Evolutionary conservation across 2,888 invertebrate genomes (phyloP).

Genomic region (Drosophila quinaria): DNA sequence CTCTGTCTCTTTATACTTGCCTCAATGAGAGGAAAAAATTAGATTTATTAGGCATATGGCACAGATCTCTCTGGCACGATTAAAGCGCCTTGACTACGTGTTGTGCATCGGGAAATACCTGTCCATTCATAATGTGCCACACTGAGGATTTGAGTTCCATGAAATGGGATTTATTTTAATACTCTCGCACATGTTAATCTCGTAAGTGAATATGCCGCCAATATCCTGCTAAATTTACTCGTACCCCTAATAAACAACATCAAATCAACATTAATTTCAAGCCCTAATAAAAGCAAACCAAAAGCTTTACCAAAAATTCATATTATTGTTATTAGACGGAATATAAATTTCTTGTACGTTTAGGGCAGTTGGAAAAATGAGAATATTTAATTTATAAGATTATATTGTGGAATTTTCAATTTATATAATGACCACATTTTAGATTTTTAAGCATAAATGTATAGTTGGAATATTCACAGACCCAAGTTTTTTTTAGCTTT

Average conservation of each 20-base stretch:
- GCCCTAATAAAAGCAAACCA: slow-evolving; percentile 22
- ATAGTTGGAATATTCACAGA: neutral
- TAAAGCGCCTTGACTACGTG: slow-evolving; percentile 61
- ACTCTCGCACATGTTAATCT: slow-evolving; percentile 50
- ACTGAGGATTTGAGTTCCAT: slow-evolving; percentile 38
- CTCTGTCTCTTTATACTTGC: neutral
- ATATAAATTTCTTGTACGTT: slow-evolving; percentile 11
- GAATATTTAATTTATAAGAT: neutral
- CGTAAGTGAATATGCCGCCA: slow-evolving; percentile 55
- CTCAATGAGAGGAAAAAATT: slow-evolving; percentile 35
- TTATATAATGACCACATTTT: too few relatives aligned
- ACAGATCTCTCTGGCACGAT: slow-evolving; percentile 64
- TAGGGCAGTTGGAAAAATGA: neutral
- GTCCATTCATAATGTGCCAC: slow-evolving; percentile 36
- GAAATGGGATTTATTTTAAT: slow-evolving; percentile 65
- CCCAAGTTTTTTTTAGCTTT: neutral
- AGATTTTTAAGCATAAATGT: neutral
- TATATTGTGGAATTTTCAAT: too few relatives aligned
- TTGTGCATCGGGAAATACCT: slow-evolving; percentile 58
- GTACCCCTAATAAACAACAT: slow-evolving; percentile 33
- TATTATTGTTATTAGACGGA: neutral
- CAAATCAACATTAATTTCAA: slow-evolving; percentile 21
- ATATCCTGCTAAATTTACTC: slow-evolving; percentile 31
- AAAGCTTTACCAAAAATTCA: neutral
- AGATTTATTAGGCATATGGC: slow-evolving; percentile 78